Evolutionary conservation across 2,797 vertebrate genomes (phyloP), one percentile per base, ranked within the genome.

Genomic region (Tiaroga cobitis): DNA sequence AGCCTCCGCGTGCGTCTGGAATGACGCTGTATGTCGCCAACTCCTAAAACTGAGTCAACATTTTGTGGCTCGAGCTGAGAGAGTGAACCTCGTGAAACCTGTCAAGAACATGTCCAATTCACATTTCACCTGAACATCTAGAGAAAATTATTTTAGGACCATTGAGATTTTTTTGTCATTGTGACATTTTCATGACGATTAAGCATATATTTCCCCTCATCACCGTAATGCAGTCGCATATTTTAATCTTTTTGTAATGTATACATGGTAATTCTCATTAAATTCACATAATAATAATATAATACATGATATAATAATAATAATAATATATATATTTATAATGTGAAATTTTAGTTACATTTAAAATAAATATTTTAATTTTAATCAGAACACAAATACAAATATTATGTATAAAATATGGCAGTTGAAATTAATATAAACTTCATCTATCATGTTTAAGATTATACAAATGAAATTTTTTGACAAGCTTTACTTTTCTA

Each of bases 21-120:
- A 72, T 41, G 26, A 72, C 2, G n/a, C 49, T 56, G 32, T 3
- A 19, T 29, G 80, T 70, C 24, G 34, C 15, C 78, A 80, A 79
- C 77, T 46, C 24, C 32, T 43, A 37, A 56, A 70, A 56, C 65
- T 69, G 46, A 81, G 32, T 69, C 24, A 56, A 56, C 67, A 41
- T 41, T 59, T 59, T 59, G 79, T 51, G 13, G 0, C 43, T n/a
- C 10, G 24, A 80, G 13, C 43, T 2, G 2, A 68, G 3, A 41
- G 76, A 43, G 59, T 43, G n/a, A 63, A 63, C 34, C 15, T 41
- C 24, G 18, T n/a, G 21, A 59, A 77, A 77, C 10, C 39, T 34
- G 18, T 68, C 65, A 21, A 68, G 65, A 46, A 75, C 21, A 77
- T 24, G 5, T 69, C 9, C 67, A 15, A 54, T 51, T 54, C 19